A percentile compares a stretch with the other conserved stretches of the same genome.
These are phyloP conservation scores for Epirrita christyi DNA, from an alignment of 2,888 invertebrate genomes.

Conservation along the genomic window DNA sequence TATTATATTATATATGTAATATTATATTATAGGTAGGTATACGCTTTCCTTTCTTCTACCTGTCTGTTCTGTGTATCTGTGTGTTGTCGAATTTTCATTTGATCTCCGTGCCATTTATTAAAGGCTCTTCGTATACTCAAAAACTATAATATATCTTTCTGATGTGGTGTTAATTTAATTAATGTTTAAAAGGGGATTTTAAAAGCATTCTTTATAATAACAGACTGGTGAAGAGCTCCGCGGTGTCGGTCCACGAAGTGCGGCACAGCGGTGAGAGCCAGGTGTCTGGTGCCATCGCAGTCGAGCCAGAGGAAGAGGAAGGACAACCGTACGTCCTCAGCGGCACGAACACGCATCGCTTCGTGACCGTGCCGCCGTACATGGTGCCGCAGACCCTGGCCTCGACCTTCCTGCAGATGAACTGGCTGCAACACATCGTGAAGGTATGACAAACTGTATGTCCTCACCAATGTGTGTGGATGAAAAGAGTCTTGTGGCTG, in stretches of 20 bases:
- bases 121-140: too few species aligned
- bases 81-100: too few species aligned
- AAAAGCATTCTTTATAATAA: neutral
- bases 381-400: slow-evolving; percentile 74
- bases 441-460: slow-evolving; percentile 54
- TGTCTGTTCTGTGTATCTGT: too few species aligned
- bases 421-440: slow-evolving; percentile 67
- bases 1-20: too few species aligned
- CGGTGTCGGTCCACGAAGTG: slow-evolving; percentile 4
- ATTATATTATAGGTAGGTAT: too few species aligned
- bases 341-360: slow-evolving; percentile 67
- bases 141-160: too few species aligned
- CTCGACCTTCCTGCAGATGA: slow-evolving; percentile 77
- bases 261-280: slow-evolving; percentile 16
- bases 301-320: slow-evolving; percentile 24
- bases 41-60: too few species aligned
- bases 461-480: too few species aligned
- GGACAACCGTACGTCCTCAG: slow-evolving; percentile 60
- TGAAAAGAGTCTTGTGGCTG: too few species aligned
- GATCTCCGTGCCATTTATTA: too few species aligned
- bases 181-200: too few species aligned
- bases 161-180: too few species aligned
- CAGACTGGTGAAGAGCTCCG: slow-evolving; percentile 10
- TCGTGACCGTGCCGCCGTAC: slow-evolving; percentile 59
- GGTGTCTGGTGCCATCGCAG: slow-evolving; percentile 9